Evolutionary conservation across 2,888 invertebrate genomes (phyloP), one percentile per base, ranked within the genome.

Genomic region (Papilio elwesi): DNA sequence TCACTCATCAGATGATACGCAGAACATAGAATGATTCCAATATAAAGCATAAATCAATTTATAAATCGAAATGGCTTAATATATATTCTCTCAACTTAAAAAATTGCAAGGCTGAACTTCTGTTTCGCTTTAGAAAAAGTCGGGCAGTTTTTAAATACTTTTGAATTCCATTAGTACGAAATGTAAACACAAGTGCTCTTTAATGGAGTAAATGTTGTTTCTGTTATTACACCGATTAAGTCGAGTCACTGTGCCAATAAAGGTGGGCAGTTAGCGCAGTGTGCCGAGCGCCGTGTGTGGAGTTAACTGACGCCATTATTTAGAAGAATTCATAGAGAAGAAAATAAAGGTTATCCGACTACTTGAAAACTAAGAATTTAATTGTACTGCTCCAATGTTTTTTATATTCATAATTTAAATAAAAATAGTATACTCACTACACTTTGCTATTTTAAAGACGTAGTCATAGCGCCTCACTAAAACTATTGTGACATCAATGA

Each of bases 271-370:
- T 92, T 92, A 92, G 89, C 89, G 87, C 87, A 90, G 92, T 93
- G 93, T 91, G 92, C 87, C 89, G 88, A 86, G 90, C 90, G 91
- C 90, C 89, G 89, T 85, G 89, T 83, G 84, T 84, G 87, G 87
- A 90, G 90, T 91, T 85, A 82, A 87, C 91, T 92, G 92, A 92
- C 92, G 90, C 91, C 91, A 92, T 92, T 93, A 92, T 92, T 92
- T 92, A 26, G 26, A 26, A 26, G 26, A 26, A 92, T 93, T 93
- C 26, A 26, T 26, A 26, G n/a, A 26, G 66, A 70, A 66, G 66
- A 70, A 62, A 70, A 73, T 70, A 47, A 73, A 70, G 66, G n/a
- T 67, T 15, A 62, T 36, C 48, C 15, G 48, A 62, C 51, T 15
- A 47, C n/a, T 69, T 36, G n/a, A 62, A 71, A 59, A 13, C 26